Evolutionary conservation across 2,113 vertebrate species (phyloP), one percentile per base, ranked within the genome.

Genomic region (Scomber japonicus): DNA sequence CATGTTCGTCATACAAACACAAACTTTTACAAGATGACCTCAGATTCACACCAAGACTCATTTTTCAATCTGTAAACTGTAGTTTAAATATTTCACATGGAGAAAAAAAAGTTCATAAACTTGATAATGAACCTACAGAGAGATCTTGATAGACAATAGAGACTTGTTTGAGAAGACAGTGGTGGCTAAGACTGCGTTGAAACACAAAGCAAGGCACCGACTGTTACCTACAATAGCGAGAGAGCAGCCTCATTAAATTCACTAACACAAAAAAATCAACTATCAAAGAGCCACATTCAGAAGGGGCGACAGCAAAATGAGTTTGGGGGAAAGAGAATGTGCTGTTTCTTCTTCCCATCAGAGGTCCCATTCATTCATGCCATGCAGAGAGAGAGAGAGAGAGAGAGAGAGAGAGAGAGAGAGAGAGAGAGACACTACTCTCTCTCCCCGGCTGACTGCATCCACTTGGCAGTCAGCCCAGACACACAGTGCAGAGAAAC

Each of bases 211-310:
- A 11, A 64, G 30, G 49, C 72, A 48, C 24, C 69, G 13, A 31
- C 68, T 54, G 68, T 60, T 55, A 71, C 61, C 65, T 80, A 77
- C 80, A 71, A 62, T 49, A 65, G 67, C 62, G 82, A 53, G 4
- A 68, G 45, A 49, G 48, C 56, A 81, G 76, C 81, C 85, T 86
- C 84, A 88, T 91, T 91, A 88, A 89, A 88, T 57, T 73, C 62
- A 80, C 66, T 76, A 77, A 86, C 86, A 87, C 72, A 84, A 81
- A 77, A 60, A 83, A 66, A 57, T 45, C 44, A 7, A 35, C 71
- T 40, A 83, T 91, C 83, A 93, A 91, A 92, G 89, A 76, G 57
- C 67, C 62, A 68, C 83, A 84, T 87, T 90, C 82, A 90, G 71
- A 2, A 55, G n/a, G 11, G 61, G 65, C 11, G 16, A 19, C 35